Evolutionary conservation across 2,113 vertebrate genomes (phyloP), one percentile per base, ranked within the genome.

Genomic region (Microtus pennsylvanicus): DNA sequence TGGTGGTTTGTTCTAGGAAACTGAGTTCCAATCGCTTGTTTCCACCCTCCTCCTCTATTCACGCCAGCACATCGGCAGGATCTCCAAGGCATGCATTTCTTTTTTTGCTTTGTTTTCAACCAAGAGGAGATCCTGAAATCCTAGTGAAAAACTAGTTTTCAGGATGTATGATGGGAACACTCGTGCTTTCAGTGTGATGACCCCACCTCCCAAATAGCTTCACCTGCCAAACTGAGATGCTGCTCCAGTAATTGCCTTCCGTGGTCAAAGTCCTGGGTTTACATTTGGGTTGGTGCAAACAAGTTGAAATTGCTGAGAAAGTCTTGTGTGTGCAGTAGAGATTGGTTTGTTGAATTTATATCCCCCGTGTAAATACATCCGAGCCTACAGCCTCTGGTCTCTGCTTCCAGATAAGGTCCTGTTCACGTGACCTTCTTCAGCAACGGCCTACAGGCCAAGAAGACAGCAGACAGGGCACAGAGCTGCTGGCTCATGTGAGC

Each of bases 331-430:
- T 91, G 52, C 94, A 86, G 92, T 58, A 42, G 89, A 96, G 94
- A 97, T 69, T 94, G 95, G 82, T 78, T 95, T 97, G 94, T 95
- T 95, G 95, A 96, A 96, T 96, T 97, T 96, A 95, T 80, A 94
- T 75, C 67, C 61, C 91, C 38, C 0, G 52, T 91, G 95, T 94
- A 97, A 97, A 97, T 93, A 97, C 1, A 30, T 35, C 78, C 95
- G 90, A 95, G 76, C 30, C 75, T 78, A 28, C 7, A 90, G 91
- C 21, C 74, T 70, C 9, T 75, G 77, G 63, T 96, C 88, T 92
- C 86, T 93, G 90, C 45, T 28, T 90, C 91, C 50, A 90, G 82
- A 81, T 85, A 94, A 94, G 74, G 93, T 47, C 85, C n/a, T 28
- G 13, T 61, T 58, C 87, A 22, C 8, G 69, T 28, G 88, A 94